Conservation (phyloP, 1,140 invertebrate genomes). For the Formica exsecta region DNA sequence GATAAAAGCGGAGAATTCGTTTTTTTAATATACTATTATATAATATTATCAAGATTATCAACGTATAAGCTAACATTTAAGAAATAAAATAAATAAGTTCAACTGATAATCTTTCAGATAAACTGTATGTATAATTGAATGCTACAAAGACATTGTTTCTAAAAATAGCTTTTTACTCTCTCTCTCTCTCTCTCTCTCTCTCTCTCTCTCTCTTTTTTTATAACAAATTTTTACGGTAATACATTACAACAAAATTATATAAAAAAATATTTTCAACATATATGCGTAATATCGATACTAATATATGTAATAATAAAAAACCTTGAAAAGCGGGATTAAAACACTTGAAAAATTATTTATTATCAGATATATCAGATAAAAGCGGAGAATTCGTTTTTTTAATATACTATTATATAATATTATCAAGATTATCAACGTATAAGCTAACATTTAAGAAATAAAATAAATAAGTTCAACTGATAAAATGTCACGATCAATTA, state of each 20-base stretch:
- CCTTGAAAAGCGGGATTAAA: not conserved
- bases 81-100: not conserved
- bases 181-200: too few species aligned
- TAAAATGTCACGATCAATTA: not conserved
- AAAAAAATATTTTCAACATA: not conserved
- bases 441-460: not conserved
- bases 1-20: not conserved
- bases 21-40: not conserved
- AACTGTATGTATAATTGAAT: not conserved
- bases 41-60: not conserved
- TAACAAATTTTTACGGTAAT: not conserved
- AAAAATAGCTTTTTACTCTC: not conserved
- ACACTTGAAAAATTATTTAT: slow-evolving; percentile 8
- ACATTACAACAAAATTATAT: not conserved
- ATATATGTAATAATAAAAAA: not conserved
- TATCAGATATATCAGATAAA: not conserved
- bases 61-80: not conserved
- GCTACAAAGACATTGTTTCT: not conserved
- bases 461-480: not conserved
- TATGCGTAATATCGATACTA: not conserved
- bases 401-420: not conserved
- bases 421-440: not conserved
- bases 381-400: not conserved
- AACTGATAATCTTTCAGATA: not conserved
- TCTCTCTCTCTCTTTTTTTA: accelerated